Percentiles rank a stretch among this genome's conserved stretches.
Evolutionary conservation across 2,888 invertebrate species (phyloP).

Genomic region (Ypsolopha scabrella): DNA sequence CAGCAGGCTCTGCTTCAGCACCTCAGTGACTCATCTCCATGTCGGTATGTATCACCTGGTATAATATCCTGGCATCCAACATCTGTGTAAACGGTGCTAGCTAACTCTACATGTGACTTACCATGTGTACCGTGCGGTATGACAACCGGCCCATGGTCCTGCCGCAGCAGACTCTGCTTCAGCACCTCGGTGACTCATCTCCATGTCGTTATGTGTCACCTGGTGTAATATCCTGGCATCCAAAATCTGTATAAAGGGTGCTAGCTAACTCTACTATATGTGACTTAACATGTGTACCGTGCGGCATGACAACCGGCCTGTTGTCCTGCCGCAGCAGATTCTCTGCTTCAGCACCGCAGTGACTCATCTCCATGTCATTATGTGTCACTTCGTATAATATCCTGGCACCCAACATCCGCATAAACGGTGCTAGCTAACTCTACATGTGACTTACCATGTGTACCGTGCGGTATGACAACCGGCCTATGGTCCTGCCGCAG

Average conservation of each 20-base stretch:
- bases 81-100: too few species aligned
- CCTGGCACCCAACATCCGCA: too few species aligned
- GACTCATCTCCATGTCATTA: constrained; percentile 54
- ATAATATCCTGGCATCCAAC: too few species aligned
- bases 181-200: constrained; percentile 56
- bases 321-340: constrained; percentile 54
- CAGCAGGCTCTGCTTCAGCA: constrained; percentile 56
- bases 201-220: constrained; percentile 36
- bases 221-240: constrained; percentile 31
- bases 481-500: constrained; percentile 47
- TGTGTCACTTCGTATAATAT: constrained; percentile 37
- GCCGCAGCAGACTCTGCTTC: constrained; percentile 58
- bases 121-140: constrained; percentile 30
- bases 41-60: constrained; percentile 26
- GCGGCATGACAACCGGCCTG: constrained; percentile 44
- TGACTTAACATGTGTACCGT: constrained; percentile 7
- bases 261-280: too few species aligned
- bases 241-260: too few species aligned
- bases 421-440: too few species aligned
- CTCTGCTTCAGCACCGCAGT: constrained; percentile 57
- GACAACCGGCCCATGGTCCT: constrained; percentile 44
- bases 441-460: constrained; percentile 1
- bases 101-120: too few species aligned
- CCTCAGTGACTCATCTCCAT: constrained; percentile 63
- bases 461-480: constrained; percentile 37